A percentile compares a stretch with the other conserved stretches of the same genome.
Conservation (phyloP, 2,113 vertebrate genomes). For the Microtus pennsylvanicus region DNA sequence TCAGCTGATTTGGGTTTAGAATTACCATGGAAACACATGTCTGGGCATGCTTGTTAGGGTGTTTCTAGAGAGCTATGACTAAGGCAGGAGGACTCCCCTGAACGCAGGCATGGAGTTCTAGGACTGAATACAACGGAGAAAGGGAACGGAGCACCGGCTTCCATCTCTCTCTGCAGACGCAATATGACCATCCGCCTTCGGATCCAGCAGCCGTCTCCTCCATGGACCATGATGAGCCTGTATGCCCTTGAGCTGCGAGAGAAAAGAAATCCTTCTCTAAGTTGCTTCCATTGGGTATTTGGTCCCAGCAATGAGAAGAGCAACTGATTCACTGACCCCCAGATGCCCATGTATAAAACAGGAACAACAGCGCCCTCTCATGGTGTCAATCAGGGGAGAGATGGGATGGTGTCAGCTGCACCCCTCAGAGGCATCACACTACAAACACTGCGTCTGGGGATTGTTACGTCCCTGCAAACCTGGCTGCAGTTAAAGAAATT, state of each 20-base stretch:
- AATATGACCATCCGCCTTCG: too few species aligned
- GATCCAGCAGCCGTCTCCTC: not conserved
- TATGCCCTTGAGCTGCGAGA: not conserved
- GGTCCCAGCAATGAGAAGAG: not conserved
- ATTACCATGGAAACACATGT: not conserved
- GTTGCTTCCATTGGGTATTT: not conserved
- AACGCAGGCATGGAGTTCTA: not conserved
- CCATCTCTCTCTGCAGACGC: not conserved
- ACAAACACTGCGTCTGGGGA: not conserved
- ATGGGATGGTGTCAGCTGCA: not conserved
- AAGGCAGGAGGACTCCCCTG: not conserved
- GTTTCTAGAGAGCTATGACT: not conserved
- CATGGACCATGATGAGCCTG: not conserved
- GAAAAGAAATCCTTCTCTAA: too few species aligned
- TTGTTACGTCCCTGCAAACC: not conserved
- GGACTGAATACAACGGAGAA: not conserved
- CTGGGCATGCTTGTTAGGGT: not conserved
- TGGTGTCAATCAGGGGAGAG: not conserved
- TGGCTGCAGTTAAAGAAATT: not conserved
- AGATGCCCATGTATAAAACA: not conserved
- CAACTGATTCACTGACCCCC: not conserved
- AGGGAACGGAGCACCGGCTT: not conserved
- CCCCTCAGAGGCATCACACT: fast-evolving
- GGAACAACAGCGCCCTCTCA: not conserved
- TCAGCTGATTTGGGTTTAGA: not conserved